Evolutionary conservation across 2,888 invertebrate species (phyloP), one percentile per base, ranked within the genome.

Genomic region (Tenthredo livida): DNA sequence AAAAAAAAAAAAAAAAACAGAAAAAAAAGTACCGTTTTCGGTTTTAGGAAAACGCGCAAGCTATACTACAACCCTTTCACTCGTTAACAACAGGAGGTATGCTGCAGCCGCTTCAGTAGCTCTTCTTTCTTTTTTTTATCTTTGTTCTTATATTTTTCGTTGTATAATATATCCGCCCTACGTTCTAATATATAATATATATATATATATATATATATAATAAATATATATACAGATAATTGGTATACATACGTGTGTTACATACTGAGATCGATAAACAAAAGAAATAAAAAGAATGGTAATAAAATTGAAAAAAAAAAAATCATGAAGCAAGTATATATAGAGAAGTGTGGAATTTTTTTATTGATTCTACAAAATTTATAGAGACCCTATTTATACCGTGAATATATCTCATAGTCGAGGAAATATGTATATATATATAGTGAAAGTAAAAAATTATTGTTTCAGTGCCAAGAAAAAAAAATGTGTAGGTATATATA

Each of bases 1-100:
- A 40, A 40, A 12, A 47, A 37, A 37, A 7, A 0, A 37, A 37
- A 0, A 37, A 7, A 7, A 37, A 37, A 37, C 9, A 37, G n/a
- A 25, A 47, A 37, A 37, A 37, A 37, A 75, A 47, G 75, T 75
- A 75, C 75, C 75, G 75, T 75, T 75, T 75, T 75, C 47, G 47
- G 75, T 47, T 47, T 40, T 25, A 47, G 43, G 17, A 21, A 40
- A n/a, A 47, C 47, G 25, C 21, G 21, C 43, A 12, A n/a, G n/a
- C 70, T 15, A 70, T 29, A 37, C 0, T 17, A 17, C 33, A 70
- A 70, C 70, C 70, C 70, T 70, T 70, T 70, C 33, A n/a, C 70
- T 70, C 33, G 70, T 70, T 70, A 70, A 70, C 70, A 70, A 70
- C 70, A 37, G 70, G 37, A 70, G 70, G 70, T 37, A 70, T n/a